Evolutionary conservation across 2,797 vertebrate genomes (phyloP).

Genomic region (Sandelia bainsii): DNA sequence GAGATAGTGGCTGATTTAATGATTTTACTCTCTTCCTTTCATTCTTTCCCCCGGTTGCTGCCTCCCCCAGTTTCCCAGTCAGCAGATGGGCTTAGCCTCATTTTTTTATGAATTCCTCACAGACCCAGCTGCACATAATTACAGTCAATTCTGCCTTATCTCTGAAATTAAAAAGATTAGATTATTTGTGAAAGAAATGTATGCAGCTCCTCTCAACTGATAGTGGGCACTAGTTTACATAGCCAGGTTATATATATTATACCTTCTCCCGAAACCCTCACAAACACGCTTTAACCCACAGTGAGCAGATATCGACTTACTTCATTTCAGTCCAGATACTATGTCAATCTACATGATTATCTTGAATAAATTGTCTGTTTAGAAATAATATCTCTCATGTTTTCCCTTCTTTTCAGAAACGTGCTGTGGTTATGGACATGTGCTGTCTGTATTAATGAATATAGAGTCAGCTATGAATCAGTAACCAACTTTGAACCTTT

Average conservation of each 20-base stretch:
- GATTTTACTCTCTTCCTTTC: conserved; percentile 90
- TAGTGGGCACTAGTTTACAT: conserved; percentile 62
- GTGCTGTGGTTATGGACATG: conserved; percentile 23
- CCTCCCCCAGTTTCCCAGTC: conserved; percentile 87
- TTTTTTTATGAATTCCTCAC: conserved; percentile 88
- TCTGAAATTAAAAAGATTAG: conserved; percentile 92
- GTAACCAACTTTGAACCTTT: conserved; percentile 50
- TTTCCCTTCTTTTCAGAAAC: conserved; percentile 46
- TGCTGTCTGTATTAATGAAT: conserved; percentile 44
- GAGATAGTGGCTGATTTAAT: conserved; percentile 92
- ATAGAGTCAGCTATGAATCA: conserved; percentile 58
- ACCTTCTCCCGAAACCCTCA: conserved; percentile 8
- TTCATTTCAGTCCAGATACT: conserved; percentile 63
- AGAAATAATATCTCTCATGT: conserved; percentile 57
- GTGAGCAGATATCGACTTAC: conserved; percentile 51
- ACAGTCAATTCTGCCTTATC: conserved; percentile 89
- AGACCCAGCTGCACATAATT: conserved; percentile 91
- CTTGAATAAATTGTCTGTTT: conserved; percentile 59
- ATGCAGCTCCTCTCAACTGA: conserved; percentile 75
- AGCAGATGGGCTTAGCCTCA: conserved; percentile 84
- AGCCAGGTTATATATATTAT: conserved; percentile 56
- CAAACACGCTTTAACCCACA: conserved; percentile 39
- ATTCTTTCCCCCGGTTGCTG: conserved; percentile 77
- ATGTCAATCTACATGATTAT: conserved; percentile 58
- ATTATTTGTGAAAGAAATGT: conserved; percentile 86